These are phyloP conservation scores for Catocala nupta DNA, from an alignment of 2,888 invertebrate species.

Conservation along the genomic window DNA sequence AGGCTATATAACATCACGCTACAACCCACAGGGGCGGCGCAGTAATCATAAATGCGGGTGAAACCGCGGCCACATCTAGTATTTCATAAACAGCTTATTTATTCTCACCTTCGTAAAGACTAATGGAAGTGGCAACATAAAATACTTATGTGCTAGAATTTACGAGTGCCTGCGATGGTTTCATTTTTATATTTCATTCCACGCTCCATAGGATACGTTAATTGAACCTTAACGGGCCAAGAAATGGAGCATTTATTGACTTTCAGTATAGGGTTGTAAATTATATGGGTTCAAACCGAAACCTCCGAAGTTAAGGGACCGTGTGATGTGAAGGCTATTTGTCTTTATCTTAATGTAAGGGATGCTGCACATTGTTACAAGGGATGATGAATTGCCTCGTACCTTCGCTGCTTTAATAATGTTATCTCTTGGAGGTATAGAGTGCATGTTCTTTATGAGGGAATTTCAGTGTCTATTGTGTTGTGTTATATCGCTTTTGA, in stretches of 20 bases:
- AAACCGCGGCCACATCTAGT: too few relatives aligned
- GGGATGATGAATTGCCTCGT: constrained; percentile 39
- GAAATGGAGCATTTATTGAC: constrained; percentile 73
- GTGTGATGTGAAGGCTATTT: constrained; percentile 51
- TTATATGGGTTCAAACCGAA: constrained; percentile 58
- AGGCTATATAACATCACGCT: too few relatives aligned
- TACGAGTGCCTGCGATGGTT: constrained; percentile 68
- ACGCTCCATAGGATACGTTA: constrained; percentile 73
- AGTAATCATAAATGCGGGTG: too few relatives aligned
- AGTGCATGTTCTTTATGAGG: constrained; percentile 9
- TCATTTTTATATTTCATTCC: constrained; percentile 81
- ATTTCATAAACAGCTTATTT: constrained; percentile 21
- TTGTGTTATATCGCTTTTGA: constrained; percentile 1
- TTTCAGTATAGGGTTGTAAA: constrained; percentile 62
- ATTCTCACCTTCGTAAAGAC: constrained; percentile 29
- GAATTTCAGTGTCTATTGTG: constrained; percentile 6
- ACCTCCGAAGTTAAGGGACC: constrained; percentile 47
- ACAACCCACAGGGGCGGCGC: too few relatives aligned
- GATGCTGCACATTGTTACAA: constrained; percentile 42
- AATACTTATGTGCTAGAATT: constrained; percentile 71
- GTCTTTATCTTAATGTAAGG: constrained; percentile 54
- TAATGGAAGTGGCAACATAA: constrained; percentile 70
- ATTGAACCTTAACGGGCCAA: constrained; percentile 79
- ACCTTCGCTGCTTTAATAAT: constrained; percentile 26
- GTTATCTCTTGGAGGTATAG: constrained; percentile 23